Base-by-base conservation (phyloP, 2,113 vertebrate genomes). In the Psittacus erithacus region DNA sequence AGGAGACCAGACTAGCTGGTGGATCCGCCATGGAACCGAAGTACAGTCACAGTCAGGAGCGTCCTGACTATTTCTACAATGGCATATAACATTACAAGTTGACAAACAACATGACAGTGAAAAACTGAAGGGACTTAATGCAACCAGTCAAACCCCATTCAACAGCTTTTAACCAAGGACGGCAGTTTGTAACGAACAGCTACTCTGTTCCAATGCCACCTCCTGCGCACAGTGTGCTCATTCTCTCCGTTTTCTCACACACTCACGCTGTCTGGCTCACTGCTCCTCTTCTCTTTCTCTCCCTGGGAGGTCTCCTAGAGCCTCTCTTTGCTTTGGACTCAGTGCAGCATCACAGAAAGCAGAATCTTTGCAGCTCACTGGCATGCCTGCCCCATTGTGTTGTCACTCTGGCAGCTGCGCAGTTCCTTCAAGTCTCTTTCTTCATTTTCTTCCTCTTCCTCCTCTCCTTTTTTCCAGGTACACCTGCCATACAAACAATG, bases 391-490 rank as follows among this genome's bases (percentile, higher is more conserved):
- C 85, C 83, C 23, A 6, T 53, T 24, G 4, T 43, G 49, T 84
- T 92, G 89, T 86, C 82, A 23, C 77, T 93, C 89, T 14, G 17
- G 62, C 88, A 96, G 80, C 62, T 41, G 46, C 73, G 38, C 33
- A 69, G 77, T 57, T 92, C 74, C n/a, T 55, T 97, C 96, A 97
- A 93, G 97, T 96, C 81, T 96, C 93, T 67, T 93, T 97, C 94
- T 92, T 97, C 69, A 95, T 96, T 93, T 97, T 97, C 94, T 93
- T 97, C 86, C 91, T 95, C 96, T 93, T 97, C 88, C 84, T 96
- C 65, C 73, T 97, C 93, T 97, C 95, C 63, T 95, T 97, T 95
- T 97, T 97, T 29, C 73, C 94, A 73, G 93, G 81, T 75, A 84
- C 57, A 35, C 63, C 96, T 97, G 67, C 47, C 33, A 75, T 13